Evolutionary conservation across 2,888 invertebrate genomes (phyloP), one percentile per base, ranked within the genome.

Genomic region (Scaptodrosophila latifasciaeformis): DNA sequence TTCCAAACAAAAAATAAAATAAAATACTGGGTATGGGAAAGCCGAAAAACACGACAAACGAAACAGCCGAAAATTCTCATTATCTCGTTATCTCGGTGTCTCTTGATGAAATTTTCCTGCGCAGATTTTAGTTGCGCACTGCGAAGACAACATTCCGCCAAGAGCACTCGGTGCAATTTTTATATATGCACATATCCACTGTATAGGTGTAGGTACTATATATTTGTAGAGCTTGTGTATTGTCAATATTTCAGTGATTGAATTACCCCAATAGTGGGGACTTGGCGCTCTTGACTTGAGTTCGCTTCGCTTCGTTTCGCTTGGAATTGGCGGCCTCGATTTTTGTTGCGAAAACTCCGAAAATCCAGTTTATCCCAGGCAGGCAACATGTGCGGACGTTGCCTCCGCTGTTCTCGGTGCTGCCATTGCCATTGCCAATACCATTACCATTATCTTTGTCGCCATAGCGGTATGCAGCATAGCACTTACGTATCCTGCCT

Each of bases 361-460:
- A 75, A 82, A 84, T 84, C 84, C 84, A 85, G 85, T 85, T 85
- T 83, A 85, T 85, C 85, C 82, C 82, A 84, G 85, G 82, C 84
- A 80, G 84, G 85, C 85, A 81, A 75, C 82, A 82, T 75, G 85
- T 80, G 75, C 83, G 84, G 85, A 82, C 81, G 84, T 76, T 47
- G 74, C 68, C 61, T 70, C 68, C 68, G 54, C 54, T 49, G 30
- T 24, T 9, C 12, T 5, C 10, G n/a, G 4, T 10, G 42, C 31
- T 29, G 40, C 21, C 29, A 13, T 40, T 21, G 24, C 21, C 31
- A 47, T 53, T 44, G 70, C 65, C 62, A 58, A 59, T 48, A 62
- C 61, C 34, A 62, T 65, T 18, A 34, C 46, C 21, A 30, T 51
- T 27, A 48, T 46, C 39, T 47, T 24, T 24, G 55, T 51, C 27